These are phyloP conservation scores for Crypturellus undulatus DNA, from an alignment of 2,113 vertebrate genomes.

Conservation along the genomic window DNA sequence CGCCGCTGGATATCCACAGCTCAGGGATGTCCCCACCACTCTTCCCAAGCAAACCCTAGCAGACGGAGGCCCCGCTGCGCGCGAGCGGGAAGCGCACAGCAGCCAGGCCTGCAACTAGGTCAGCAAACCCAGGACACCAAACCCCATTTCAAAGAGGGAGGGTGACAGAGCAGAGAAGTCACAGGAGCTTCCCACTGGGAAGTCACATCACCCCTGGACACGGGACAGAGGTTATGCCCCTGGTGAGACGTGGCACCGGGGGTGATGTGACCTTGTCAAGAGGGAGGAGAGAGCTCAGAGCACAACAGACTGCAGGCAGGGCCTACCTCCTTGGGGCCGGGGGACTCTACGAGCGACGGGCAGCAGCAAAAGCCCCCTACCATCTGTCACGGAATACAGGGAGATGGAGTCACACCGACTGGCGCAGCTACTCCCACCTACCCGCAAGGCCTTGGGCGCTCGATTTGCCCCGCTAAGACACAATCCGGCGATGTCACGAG, in stretches of 20 bases:
- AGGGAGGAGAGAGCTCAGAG: neutral
- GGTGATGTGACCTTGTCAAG: neutral
- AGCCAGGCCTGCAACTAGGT: neutral
- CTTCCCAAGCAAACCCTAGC: neutral
- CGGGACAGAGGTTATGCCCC: too few relatives aligned
- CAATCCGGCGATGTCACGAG: neutral
- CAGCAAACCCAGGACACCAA: neutral
- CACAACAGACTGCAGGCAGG: neutral
- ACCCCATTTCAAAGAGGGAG: neutral
- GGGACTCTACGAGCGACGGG: conserved; percentile 72
- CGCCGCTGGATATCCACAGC: rapidly evolving
- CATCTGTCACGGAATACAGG: conserved; percentile 75
- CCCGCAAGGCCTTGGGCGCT: neutral
- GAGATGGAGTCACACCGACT: neutral
- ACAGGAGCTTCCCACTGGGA: neutral
- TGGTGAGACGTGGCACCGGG: neutral
- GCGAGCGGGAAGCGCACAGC: too few relatives aligned
- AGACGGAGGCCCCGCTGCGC: neutral
- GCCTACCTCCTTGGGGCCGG: conserved; percentile 67
- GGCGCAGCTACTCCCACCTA: neutral
- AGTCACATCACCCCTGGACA: neutral
- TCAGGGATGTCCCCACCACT: rapidly evolving
- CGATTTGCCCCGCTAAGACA: neutral
- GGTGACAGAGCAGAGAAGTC: neutral
- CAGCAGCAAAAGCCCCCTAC: conserved; percentile 77